Conservation (phyloP, 2,797 vertebrate species). For the Sebastes cheni region DNA sequence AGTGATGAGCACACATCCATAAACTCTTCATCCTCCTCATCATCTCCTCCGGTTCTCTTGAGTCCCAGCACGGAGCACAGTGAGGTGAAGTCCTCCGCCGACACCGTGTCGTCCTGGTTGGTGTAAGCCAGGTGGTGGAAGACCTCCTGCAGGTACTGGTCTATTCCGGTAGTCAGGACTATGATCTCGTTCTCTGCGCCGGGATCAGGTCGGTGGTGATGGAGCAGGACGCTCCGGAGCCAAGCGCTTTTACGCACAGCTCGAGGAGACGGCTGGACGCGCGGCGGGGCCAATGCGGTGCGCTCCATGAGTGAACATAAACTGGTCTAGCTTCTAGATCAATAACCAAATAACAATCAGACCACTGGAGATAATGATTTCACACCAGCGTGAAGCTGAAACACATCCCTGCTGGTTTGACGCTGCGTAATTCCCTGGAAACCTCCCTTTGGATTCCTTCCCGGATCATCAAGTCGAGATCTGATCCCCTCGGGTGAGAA, state of each 20-base stretch:
- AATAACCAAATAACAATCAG: not conserved
- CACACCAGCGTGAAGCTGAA: not conserved
- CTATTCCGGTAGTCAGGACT: slow-evolving; percentile 82
- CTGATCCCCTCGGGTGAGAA: slow-evolving; percentile 14
- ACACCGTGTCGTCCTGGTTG: slow-evolving; percentile 70
- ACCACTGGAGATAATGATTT: not conserved
- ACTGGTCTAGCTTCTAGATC: not conserved
- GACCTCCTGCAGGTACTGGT: slow-evolving; percentile 86
- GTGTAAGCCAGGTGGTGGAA: slow-evolving; percentile 82
- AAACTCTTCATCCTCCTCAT: slow-evolving; percentile 51
- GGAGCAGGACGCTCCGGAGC: slow-evolving; percentile 79
- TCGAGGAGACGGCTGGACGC: slow-evolving; percentile 38
- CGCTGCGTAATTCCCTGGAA: not conserved
- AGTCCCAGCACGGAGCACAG: slow-evolving; percentile 80
- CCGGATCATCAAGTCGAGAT: slow-evolving; percentile 9
- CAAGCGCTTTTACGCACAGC: slow-evolving; percentile 80
- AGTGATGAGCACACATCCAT: slow-evolving; percentile 52
- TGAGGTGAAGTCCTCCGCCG: slow-evolving; percentile 76
- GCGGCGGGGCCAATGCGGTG: not conserved
- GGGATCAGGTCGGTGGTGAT: slow-evolving; percentile 75
- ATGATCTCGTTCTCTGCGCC: slow-evolving; percentile 81
- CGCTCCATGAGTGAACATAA: slow-evolving; percentile 42
- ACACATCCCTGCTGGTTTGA: not conserved
- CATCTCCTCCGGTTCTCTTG: not conserved
- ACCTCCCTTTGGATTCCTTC: slow-evolving; percentile 10